phyloP scores from a whole-genome alignment of 2,888 invertebrate genomes.

The Plagodis dolabraria region DNA sequence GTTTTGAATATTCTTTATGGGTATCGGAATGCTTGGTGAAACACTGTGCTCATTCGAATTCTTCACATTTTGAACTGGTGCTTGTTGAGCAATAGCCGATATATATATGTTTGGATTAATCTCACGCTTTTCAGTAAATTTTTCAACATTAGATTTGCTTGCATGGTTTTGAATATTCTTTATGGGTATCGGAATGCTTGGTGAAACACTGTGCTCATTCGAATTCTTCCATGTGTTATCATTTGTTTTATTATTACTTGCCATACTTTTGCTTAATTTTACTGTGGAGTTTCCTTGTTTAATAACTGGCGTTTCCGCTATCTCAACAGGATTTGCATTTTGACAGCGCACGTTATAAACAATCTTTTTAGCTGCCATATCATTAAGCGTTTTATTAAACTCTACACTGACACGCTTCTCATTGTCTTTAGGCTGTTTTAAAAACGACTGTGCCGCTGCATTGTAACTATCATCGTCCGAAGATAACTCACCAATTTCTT shows the following conservation, averaged over 20 bases:
- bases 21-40: too few relatives aligned
- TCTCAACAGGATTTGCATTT: conserved; percentile 9
- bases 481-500: conserved; percentile 76
- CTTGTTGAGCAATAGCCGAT: conserved; percentile 45
- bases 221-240: conserved; percentile 2
- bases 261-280: too few relatives aligned
- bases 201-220: too few relatives aligned
- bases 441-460: conserved; percentile 28
- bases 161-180: conserved; percentile 6
- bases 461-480: conserved; percentile 65
- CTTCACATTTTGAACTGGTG: conserved; percentile 41
- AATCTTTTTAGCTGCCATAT: conserved; percentile 3
- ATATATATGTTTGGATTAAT: conserved; percentile 46
- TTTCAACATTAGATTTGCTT: conserved; percentile 11
- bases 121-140: conserved; percentile 11
- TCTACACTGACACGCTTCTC: conserved; percentile 27
- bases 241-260: conserved; percentile 1
- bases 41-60: not conserved
- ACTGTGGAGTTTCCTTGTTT: not conserved
- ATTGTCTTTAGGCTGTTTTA: conserved; percentile 41
- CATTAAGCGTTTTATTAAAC: conserved; percentile 19
- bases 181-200: too few relatives aligned
- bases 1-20: conserved; percentile 1
- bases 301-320: conserved; percentile 4
- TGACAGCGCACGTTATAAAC: not conserved